Evolutionary conservation across 2,888 invertebrate genomes (phyloP).

Genomic region (Platynereis dumerilii): DNA sequence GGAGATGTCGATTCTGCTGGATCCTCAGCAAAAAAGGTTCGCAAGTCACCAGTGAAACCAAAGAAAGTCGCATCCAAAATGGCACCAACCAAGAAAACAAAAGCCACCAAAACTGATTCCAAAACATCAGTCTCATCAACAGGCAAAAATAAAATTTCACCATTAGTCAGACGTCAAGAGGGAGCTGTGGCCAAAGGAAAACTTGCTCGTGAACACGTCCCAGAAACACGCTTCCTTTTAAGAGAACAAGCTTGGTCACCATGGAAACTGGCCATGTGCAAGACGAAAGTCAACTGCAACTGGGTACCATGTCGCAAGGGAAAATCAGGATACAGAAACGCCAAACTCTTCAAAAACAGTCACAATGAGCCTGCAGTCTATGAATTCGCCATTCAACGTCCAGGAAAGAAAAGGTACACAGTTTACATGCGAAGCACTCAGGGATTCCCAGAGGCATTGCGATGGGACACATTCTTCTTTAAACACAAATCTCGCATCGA

Average conservation of each 20-base stretch:
- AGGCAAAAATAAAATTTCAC: too few relatives aligned
- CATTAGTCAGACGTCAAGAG: too few relatives aligned
- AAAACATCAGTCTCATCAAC: too few relatives aligned
- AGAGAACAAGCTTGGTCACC: neutral
- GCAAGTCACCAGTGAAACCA: neutral
- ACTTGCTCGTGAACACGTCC: neutral
- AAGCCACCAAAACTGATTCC: too few relatives aligned
- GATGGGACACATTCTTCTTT: neutral
- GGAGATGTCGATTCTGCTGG: too few relatives aligned
- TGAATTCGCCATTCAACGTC: neutral
- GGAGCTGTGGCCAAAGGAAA: neutral
- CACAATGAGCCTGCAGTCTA: neutral
- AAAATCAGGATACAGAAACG: neutral
- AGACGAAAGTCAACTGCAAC: neutral
- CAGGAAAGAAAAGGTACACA: neutral
- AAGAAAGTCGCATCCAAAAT: neutral
- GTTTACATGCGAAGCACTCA: neutral
- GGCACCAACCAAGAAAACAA: neutral
- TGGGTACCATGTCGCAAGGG: neutral
- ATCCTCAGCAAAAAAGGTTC: neutral
- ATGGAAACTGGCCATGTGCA: neutral
- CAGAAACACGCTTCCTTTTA: neutral
- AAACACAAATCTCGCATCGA: neutral
- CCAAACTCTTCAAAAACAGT: neutral
- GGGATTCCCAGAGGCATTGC: neutral